Conservation (phyloP, 1,140 invertebrate species). For the Drosophila kepulauana region DNA sequence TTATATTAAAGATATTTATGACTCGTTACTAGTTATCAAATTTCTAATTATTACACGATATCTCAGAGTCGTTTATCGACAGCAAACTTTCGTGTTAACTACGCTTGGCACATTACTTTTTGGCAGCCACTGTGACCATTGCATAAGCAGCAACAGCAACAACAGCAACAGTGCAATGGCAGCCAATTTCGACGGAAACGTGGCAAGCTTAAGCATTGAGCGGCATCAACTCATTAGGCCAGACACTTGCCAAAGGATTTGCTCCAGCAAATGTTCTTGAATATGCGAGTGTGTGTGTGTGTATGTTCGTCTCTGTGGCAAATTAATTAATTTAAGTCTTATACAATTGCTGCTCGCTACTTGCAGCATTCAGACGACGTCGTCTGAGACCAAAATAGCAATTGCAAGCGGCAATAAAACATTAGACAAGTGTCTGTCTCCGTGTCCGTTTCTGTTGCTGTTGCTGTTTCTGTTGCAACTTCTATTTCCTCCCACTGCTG, state of each 20-base stretch:
- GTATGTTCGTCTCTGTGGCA: constrained; percentile 54
- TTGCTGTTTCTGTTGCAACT: constrained; percentile 9
- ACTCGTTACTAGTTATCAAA: too few relatives aligned
- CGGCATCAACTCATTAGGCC: constrained; percentile 73
- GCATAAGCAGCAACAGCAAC: constrained; percentile 33
- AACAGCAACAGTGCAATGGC: constrained; percentile 26
- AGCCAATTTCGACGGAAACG: constrained; percentile 29
- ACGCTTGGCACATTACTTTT: constrained; percentile 44
- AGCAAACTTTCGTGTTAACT: constrained; percentile 17
- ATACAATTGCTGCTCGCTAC: constrained; percentile 69
- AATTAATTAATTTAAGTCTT: constrained; percentile 83
- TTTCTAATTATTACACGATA: neutral
- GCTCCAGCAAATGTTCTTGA: constrained; percentile 13
- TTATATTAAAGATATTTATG: too few relatives aligned
- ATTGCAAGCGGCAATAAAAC: constrained; percentile 73
- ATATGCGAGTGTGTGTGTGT: neutral
- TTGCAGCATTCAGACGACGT: constrained; percentile 36
- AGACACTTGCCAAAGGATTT: constrained; percentile 78
- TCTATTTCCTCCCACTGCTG: constrained; percentile 8
- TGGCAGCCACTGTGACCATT: constrained; percentile 43
- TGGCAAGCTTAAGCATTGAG: constrained; percentile 32
- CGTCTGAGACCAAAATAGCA: constrained; percentile 55
- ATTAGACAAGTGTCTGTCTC: constrained; percentile 61
- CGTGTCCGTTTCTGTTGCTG: neutral
- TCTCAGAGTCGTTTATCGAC: neutral